Evolutionary conservation across 2,797 vertebrate genomes (phyloP).

Genomic region (Florisuga fusca): DNA sequence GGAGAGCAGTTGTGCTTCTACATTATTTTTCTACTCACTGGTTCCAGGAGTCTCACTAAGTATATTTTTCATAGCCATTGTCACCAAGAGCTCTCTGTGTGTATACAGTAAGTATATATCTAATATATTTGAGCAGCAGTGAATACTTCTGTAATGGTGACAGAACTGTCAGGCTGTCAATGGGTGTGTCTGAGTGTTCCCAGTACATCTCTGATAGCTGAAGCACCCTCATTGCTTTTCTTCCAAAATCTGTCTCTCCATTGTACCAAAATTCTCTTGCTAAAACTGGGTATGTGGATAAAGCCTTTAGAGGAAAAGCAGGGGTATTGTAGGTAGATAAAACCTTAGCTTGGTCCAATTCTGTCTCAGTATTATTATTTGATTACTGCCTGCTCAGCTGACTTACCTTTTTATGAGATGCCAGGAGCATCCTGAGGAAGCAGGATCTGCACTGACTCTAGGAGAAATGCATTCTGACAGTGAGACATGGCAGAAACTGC

Average conservation of each 20-base stretch:
- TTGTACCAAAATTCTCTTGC: neutral
- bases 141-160: neutral
- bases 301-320: neutral
- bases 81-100: neutral
- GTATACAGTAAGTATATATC: neutral
- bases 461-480: neutral
- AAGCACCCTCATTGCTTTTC: neutral
- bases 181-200: conserved; percentile 42
- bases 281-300: neutral
- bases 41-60: conserved; percentile 32
- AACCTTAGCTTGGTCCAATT: neutral
- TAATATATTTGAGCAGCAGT: neutral
- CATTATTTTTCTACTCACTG: neutral
- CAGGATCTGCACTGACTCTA: conserved; percentile 7
- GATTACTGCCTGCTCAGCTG: conserved; percentile 25
- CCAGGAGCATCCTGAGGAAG: conserved; percentile 41
- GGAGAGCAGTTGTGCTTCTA: conserved; percentile 39
- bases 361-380: conserved; percentile 3
- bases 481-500: neutral
- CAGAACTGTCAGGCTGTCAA: neutral
- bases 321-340: neutral
- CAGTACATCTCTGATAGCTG: neutral
- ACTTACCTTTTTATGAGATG: conserved; percentile 58
- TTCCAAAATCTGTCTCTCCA: neutral
- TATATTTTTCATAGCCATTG: neutral